These are phyloP conservation scores for Falcunculus frontatus DNA, from an alignment of 2,113 vertebrate species.

Conservation along the genomic window DNA sequence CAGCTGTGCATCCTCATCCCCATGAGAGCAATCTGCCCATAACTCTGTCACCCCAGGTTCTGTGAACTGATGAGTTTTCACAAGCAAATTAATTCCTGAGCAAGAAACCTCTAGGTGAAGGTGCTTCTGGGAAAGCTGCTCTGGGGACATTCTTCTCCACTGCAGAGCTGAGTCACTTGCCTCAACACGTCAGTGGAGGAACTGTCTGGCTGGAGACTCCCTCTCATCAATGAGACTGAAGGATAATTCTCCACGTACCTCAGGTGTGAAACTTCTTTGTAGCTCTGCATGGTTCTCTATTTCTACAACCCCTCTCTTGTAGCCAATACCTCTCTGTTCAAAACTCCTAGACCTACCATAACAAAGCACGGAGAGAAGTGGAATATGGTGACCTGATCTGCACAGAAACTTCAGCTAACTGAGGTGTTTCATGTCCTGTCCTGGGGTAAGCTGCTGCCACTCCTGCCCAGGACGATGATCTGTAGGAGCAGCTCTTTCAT, in stretches of 20 bases:
- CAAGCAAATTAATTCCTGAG: not conserved
- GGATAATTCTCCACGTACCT: not conserved
- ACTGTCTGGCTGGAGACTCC: not conserved
- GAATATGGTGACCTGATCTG: not conserved
- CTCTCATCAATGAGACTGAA: not conserved
- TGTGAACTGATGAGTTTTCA: not conserved
- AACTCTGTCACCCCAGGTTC: not conserved
- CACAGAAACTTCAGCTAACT: not conserved
- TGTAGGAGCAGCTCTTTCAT: not conserved
- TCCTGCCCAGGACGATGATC: not conserved
- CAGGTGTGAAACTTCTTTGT: not conserved
- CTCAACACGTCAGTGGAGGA: not conserved
- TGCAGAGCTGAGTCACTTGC: not conserved
- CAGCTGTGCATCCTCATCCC: not conserved
- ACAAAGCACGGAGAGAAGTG: not conserved
- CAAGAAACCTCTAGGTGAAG: not conserved
- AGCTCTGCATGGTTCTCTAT: not conserved
- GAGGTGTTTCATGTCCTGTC: not conserved
- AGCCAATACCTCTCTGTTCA: not conserved
- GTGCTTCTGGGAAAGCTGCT: not conserved
- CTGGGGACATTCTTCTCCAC: not conserved
- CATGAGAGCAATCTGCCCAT: not conserved
- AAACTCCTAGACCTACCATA: not conserved
- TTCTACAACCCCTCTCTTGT: not conserved
- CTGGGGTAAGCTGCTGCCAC: not conserved